Evolutionary conservation across 1,140 invertebrate species (phyloP), one percentile per base, ranked within the genome.

Genomic region (Nixonia krombeini): DNA sequence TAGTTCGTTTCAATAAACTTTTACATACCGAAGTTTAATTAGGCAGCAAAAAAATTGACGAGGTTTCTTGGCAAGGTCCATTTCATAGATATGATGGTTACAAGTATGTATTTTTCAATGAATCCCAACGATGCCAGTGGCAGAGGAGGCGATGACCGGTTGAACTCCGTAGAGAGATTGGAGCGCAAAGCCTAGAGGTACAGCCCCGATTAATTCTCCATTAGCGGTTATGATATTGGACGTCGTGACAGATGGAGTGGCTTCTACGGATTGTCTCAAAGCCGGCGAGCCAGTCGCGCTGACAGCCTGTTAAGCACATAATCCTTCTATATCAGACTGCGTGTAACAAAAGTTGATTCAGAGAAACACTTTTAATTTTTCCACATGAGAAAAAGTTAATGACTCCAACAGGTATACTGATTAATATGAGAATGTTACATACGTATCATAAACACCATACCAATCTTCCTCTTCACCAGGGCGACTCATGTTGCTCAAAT

Each of bases 81-180:
- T 35, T 35, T 21, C 21, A 6, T 21, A n/a, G n/a, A n/a, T n/a
- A n/a, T n/a, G n/a, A n/a, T n/a, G n/a, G n/a, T n/a, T n/a, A n/a
- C n/a, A n/a, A n/a, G n/a, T n/a, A n/a, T n/a, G n/a, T 47, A 23
- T 4, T 23, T 0, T 18, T 58, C 8, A 58, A n/a, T 59, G 21
- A 18, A 49, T 33, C 16, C 38, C 25, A 8, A 46, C 37, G 17
- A 23, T 15, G 17, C 25, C 37, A n/a, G 1, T 21, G 8, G 41
- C 31, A 25, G 49, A 25, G 1, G 49, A 15, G 1, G 17, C 8
- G 15, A 53, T 35, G 4, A 55, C 16, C 6, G 59, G 45, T 9
- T 56, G 59, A 18, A 64, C 47, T 25, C 25, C 42, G 21, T 57
- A 65, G 1, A 65, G 4, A 9, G 61, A 37, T 42, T 40, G 50